phyloP scores from a whole-genome alignment of 2,797 vertebrate genomes.

The Arnoldichthys spilopterus region DNA sequence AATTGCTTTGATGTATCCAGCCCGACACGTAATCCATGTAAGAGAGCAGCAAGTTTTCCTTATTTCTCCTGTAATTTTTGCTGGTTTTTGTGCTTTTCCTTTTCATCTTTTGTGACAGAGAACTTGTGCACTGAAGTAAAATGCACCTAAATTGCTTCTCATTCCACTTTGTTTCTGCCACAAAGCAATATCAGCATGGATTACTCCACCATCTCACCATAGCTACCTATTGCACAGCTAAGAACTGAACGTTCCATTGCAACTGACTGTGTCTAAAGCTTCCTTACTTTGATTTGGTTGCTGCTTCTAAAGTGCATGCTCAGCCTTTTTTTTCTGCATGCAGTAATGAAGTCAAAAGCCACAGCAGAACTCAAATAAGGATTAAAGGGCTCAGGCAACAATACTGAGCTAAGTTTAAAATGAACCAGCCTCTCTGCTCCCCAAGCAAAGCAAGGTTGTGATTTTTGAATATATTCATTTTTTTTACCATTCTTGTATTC shows the following conservation, averaged over 20 bases:
- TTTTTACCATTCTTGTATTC: not conserved
- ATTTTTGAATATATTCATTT: not conserved
- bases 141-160: constrained; percentile 18
- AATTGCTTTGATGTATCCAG: constrained; percentile 86
- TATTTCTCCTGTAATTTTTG: constrained; percentile 78
- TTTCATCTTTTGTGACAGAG: constrained; percentile 50
- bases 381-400: constrained; percentile 77
- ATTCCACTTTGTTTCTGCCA: not conserved
- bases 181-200: constrained; percentile 36
- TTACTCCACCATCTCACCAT: constrained; percentile 31
- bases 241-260: constrained; percentile 39
- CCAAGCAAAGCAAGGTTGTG: not conserved
- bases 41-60: constrained; percentile 75
- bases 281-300: constrained; percentile 74
- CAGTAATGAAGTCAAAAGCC: constrained; percentile 75
- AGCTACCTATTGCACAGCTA: constrained; percentile 15
- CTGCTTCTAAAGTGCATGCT: constrained; percentile 74
- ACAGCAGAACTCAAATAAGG: constrained; percentile 74
- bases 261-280: constrained; percentile 53
- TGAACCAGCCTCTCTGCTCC: constrained; percentile 59
- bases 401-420: constrained; percentile 68
- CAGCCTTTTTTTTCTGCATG: constrained; percentile 73
- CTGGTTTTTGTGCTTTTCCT: constrained; percentile 62
- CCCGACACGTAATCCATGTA: constrained; percentile 76
- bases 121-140: constrained; percentile 37